These are phyloP conservation scores for Macrostomum cliftonense DNA, from an alignment of 2,888 invertebrate species.

Conservation along the genomic window DNA sequence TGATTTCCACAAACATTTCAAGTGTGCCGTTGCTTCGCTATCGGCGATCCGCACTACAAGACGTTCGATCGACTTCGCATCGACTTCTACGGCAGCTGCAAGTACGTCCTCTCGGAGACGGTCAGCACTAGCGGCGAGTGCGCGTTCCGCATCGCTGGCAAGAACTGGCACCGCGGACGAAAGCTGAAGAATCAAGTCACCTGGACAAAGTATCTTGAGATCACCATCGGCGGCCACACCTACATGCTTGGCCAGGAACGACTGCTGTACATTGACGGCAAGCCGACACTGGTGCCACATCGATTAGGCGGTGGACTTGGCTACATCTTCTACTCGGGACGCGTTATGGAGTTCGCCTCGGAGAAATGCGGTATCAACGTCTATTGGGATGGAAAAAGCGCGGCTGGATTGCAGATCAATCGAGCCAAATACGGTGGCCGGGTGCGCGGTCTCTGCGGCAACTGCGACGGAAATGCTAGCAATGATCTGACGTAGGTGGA, in stretches of 20 bases:
- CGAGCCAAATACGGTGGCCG: constrained; percentile 9
- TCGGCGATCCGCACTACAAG: constrained; percentile 27
- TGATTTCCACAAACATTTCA: too few species aligned
- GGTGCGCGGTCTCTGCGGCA: constrained; percentile 16
- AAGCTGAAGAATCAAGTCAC: constrained; percentile 13
- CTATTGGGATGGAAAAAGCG: constrained; percentile 14
- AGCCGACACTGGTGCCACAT: constrained; percentile 9
- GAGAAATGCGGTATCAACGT: constrained; percentile 13
- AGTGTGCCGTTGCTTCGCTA: constrained; percentile 14
- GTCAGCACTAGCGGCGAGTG: constrained; percentile 13
- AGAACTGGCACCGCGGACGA: constrained; percentile 14
- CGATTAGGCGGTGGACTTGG: constrained; percentile 2
- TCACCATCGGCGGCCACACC: constrained; percentile 13
- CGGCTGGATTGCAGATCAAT: constrained; percentile 11
- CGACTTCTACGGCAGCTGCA: constrained; percentile 23
- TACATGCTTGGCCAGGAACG: constrained; percentile 9
- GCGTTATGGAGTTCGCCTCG: constrained; percentile 9
- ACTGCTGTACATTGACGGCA: constrained; percentile 8
- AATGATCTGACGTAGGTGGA: constrained; percentile 14
- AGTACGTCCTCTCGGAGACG: constrained; percentile 19
- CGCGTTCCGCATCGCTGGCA: constrained; percentile 14
- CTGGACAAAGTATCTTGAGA: constrained; percentile 13
- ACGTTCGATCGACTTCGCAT: constrained; percentile 25
- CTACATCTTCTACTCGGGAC: constrained; percentile 9
- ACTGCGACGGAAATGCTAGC: constrained; percentile 15